Percentiles rank a stretch among this genome's conserved stretches.
Conservation (phyloP, 2,113 vertebrate species). For the Mus spicilegus region DNA sequence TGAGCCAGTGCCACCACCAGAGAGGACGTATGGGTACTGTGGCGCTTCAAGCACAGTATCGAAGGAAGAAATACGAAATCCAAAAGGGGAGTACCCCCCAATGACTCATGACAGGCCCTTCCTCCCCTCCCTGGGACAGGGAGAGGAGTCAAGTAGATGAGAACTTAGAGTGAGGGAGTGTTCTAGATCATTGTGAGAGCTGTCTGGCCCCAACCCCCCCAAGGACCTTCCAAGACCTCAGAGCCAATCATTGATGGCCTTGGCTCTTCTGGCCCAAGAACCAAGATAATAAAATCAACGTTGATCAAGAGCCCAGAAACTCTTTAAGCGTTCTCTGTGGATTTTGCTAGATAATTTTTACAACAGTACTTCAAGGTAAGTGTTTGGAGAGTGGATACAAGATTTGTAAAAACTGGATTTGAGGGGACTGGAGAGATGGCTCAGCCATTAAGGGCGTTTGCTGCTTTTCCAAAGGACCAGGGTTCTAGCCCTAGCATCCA, state of each 20-base stretch:
- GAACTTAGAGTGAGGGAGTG: conserved; percentile 62
- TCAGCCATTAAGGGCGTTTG: neutral
- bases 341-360: neutral
- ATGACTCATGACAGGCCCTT: conserved; percentile 26
- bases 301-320: neutral
- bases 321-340: neutral
- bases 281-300: neutral
- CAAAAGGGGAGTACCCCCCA: neutral
- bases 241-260: neutral
- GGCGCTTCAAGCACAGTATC: conserved; percentile 23
- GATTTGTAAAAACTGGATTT: neutral
- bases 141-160: conserved; percentile 73
- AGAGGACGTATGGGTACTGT: neutral
- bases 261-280: neutral
- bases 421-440: neutral
- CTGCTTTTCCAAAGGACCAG: neutral
- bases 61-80: conserved; percentile 48
- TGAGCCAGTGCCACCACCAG: neutral
- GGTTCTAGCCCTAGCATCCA: neutral
- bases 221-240: neutral
- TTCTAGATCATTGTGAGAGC: conserved; percentile 82
- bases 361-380: neutral
- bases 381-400: neutral
- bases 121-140: conserved; percentile 75
- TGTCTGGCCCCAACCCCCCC: conserved; percentile 50